Base-by-base conservation (phyloP, 2,797 vertebrate genomes). In the Oreochromis mossambicus region DNA sequence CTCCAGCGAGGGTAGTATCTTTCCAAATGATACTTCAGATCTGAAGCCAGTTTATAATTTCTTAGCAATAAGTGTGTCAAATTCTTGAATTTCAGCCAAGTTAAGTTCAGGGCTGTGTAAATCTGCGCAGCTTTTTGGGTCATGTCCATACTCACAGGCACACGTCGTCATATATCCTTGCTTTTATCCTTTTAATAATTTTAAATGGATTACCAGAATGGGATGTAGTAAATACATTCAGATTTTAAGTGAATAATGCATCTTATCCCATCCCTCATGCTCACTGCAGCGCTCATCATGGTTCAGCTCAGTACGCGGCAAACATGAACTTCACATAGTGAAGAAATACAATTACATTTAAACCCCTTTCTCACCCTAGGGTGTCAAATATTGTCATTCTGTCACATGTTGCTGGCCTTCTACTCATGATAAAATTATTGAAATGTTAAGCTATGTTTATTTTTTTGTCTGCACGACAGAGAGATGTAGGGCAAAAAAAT, bases 41-140 rank as follows among this genome's bases (percentile, higher is more conserved):
- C 86, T 89, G 61, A 82, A 56, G 88, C 86, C 91, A 92, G 86
- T 90, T 92, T 84, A 86, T 90, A 87, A 92, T 94, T 94, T 90
- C 86, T 86, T 82, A 70, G 86, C 90, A 91, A 93, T 90, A 92
- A 93, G 79, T 94, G 91, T 93, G 90, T 93, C 91, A 91, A 90
- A 91, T 82, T 86, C 76, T 81, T 91, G 84, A 92, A 89, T 91
- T 93, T 78, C 68, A 83, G 87, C 87, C 91, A 89, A 88, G 84
- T 83, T 61, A 86, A 90, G 89, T 88, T 89, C 73, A 88, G 66
- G 80, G 84, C 48, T 63, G 43, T 24, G 56, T 78, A 63, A 83
- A 88, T 77, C 51, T 88, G 55, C 38, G 78, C 80, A 90, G 58
- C 54, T 87, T 91, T 84, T 80, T 76, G 81, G 81, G 68, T 78